Conservation (phyloP, 2,888 invertebrate species). For the Athetis lepigone region DNA sequence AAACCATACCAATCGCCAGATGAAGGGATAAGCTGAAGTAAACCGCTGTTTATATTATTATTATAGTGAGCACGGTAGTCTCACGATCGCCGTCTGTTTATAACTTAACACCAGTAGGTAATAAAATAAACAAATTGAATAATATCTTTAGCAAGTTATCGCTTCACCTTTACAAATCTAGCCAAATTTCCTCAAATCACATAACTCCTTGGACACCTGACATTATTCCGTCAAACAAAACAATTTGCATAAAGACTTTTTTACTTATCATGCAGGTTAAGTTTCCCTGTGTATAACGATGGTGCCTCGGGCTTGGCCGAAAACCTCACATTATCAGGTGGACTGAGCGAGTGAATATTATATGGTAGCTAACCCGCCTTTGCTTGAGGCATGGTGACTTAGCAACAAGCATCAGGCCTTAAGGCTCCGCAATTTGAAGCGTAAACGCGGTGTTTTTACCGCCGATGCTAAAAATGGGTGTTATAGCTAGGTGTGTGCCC, state of each 20-base stretch:
- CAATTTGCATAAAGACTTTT: slow-evolving; percentile 44
- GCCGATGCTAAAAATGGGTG: too few species aligned
- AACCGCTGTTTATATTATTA: too few species aligned
- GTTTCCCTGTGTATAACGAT: slow-evolving; percentile 52
- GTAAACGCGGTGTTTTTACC: too few species aligned
- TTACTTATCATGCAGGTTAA: slow-evolving; percentile 31
- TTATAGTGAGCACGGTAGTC: too few species aligned
- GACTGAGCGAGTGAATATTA: slow-evolving; percentile 41
- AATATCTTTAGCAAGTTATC: neutral
- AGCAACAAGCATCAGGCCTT: neutral
- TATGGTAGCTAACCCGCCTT: neutral
- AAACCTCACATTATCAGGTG: slow-evolving; percentile 24
- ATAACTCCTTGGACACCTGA: slow-evolving; percentile 30
- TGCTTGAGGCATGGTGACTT: neutral
- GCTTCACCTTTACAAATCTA: neutral
- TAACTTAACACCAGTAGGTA: too few species aligned
- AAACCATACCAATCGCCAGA: too few species aligned
- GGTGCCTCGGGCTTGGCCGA: slow-evolving; percentile 44
- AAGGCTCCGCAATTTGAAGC: too few species aligned
- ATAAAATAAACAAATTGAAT: neutral
- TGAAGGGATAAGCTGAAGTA: too few species aligned
- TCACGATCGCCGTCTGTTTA: too few species aligned
- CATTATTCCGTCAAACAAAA: slow-evolving; percentile 39
- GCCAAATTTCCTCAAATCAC: neutral
- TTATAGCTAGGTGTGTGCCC: too few species aligned